Base-by-base conservation (phyloP, 2,113 vertebrate genomes). In the Rhinichthys klamathensis region DNA sequence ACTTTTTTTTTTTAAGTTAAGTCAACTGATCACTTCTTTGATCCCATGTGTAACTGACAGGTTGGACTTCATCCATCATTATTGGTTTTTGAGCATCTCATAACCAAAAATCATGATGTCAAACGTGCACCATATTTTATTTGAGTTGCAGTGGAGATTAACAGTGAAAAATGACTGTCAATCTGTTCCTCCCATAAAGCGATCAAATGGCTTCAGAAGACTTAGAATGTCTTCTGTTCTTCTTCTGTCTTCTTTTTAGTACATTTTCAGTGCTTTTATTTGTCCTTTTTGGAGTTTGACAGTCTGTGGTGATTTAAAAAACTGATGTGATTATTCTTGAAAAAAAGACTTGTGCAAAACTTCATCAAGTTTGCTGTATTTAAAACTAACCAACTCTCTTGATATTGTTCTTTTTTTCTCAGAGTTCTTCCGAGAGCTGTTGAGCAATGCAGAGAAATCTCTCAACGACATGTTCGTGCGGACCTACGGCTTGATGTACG, bases 371-470 rank as follows among this genome's bases (percentile, higher is more conserved):
- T 51, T 27, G 15, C 18, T 0, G 18, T 1, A 25, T 41, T 49
- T 60, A 41, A 6, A 81, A 35, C 79, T 81, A 51, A 67, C 25
- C 25, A 7, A 7, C 27, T 30, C 18, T 44, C 6, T 83, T 16
- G 2, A 16, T 11, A 35, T 27, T 23, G 0, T 84, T 38, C 23
- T 35, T 70, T n/a, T 12, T 38, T 79, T 65, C n/a, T 27, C 90
- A 99, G 98, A 97, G 89, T 99, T 99, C 93, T 99, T 99, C 95
- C 96, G 95, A 51, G 97, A 99, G 83, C 95, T 99, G 15, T 91
- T 99, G 2, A 95, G 96, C 90, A 99, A 99, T 0, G 96, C 98
- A 0, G 96, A 99, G 92, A 92, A 92, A 74, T 99, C 98, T 0
- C 93, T 99, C 86, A 95, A 99, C 21, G 94, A 93, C 92, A 99